Base-by-base conservation (phyloP, 1,140 invertebrate genomes). In the Neodiprion lecontei region DNA sequence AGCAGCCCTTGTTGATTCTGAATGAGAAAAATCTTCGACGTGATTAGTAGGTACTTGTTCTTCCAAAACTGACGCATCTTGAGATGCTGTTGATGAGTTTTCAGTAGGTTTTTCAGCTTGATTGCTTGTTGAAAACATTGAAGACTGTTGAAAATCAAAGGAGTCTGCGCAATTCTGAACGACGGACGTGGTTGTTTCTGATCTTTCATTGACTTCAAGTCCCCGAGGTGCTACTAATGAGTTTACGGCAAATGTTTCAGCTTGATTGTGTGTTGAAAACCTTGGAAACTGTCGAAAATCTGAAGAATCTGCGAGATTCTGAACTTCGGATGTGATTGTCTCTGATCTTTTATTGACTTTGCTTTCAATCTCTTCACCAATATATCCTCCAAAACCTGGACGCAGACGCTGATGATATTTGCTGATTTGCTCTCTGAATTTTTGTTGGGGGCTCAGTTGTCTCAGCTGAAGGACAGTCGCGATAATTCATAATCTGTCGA, bases 401-500 rank as follows among this genome's bases (percentile, higher is more conserved):
- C 1, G 50, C 50, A 53, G 50, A 53, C 2, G 50, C 50, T 53
- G 50, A 53, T 1, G 50, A 53, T 1, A 53, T 53, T 53, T 53
- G 10, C 50, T 1, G 10, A 53, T 53, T 53, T 53, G 50, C n/a
- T 53, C n/a, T 53, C 1, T 11, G 50, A 1, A 53, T 53, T 53
- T 53, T 53, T 14, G 10, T 53, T 53, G 50, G 50, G 50, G 50
- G 50, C 50, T 53, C 1, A 53, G 50, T 53, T 53, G 50, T 53
- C 50, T 53, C n/a, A 53, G 2, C 50, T 53, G 50, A 2, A 53
- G 50, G 50, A 53, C 50, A 53, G 50, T 53, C 50, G 1, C 50
- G 50, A 53, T 53, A 53, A 53, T 53, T 53, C 50, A 53, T 53
- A 53, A 53, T 53, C n/a, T 53, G 50, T 53, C 50, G 50, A 53